Evolutionary conservation across 2,888 invertebrate genomes (phyloP).

Genomic region (Patella depressa): DNA sequence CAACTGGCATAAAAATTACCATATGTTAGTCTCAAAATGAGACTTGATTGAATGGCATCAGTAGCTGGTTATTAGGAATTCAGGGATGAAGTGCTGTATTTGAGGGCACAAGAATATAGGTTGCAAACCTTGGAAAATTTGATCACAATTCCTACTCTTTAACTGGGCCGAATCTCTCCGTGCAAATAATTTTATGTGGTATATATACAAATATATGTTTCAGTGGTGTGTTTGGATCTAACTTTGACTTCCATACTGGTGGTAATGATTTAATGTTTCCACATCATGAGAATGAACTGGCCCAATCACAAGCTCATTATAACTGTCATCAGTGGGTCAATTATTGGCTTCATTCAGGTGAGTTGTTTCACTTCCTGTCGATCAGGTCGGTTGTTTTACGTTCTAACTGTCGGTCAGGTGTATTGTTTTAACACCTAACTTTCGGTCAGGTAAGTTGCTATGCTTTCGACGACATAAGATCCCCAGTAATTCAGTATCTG

Average conservation of each 20-base stretch:
- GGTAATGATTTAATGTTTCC: slow-evolving; percentile 91
- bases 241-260: slow-evolving; percentile 90
- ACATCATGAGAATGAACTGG: slow-evolving; percentile 96
- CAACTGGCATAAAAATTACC: too few species aligned
- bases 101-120: background rate
- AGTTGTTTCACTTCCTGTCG: background rate
- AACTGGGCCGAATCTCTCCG: background rate
- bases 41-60: too few species aligned
- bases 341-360: slow-evolving; percentile 85
- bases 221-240: slow-evolving; percentile 75
- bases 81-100: too few species aligned
- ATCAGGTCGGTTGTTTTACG: too few species aligned
- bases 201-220: slow-evolving; percentile 27
- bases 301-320: slow-evolving; percentile 89
- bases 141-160: background rate
- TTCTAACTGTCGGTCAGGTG: too few species aligned
- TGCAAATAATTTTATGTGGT: background rate
- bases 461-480: too few species aligned
- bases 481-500: too few species aligned
- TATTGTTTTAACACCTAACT: too few species aligned
- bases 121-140: background rate
- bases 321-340: slow-evolving; percentile 86
- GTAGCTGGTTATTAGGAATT: too few species aligned
- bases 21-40: too few species aligned
- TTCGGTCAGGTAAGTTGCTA: too few species aligned